Percentiles rank a stretch among this genome's conserved stretches.
Conservation (phyloP, 2,113 vertebrate species). For the Stigmatopora argus region DNA sequence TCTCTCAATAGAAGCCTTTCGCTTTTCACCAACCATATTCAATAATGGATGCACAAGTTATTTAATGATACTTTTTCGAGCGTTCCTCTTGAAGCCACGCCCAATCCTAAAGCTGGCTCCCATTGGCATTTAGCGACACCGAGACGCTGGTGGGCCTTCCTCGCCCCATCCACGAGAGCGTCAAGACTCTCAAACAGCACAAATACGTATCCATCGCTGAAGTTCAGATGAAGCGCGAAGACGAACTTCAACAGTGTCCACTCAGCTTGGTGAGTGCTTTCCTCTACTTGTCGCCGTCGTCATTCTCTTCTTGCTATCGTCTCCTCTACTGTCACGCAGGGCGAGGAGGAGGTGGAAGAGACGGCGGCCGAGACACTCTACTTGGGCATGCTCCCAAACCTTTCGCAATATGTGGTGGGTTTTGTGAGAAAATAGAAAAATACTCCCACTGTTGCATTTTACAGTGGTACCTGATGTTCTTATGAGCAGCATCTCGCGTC, state of each 20-base stretch:
- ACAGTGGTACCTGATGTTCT: too few relatives aligned
- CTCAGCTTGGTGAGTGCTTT: conserved; percentile 82
- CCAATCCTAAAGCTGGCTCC: too few relatives aligned
- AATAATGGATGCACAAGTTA: too few relatives aligned
- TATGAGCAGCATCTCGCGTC: too few relatives aligned
- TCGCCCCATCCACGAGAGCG: conserved; percentile 92
- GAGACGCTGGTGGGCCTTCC: conserved; percentile 93
- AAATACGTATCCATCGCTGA: conserved; percentile 93
- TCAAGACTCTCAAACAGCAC: conserved; percentile 97
- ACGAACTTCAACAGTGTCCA: conserved; percentile 89
- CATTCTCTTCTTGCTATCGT: neutral
- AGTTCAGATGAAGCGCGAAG: conserved; percentile 89
- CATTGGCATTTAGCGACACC: conserved; percentile 75
- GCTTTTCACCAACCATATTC: too few relatives aligned
- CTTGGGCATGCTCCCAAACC: conserved; percentile 85
- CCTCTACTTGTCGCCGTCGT: too few relatives aligned
- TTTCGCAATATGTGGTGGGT: conserved; percentile 95
- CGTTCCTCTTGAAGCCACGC: neutral
- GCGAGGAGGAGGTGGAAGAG: conserved; percentile 89
- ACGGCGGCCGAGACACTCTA: conserved; percentile 85
- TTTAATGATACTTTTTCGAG: too few relatives aligned
- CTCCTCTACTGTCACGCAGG: conserved; percentile 60
- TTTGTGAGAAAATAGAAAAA: neutral
- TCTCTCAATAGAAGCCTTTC: too few relatives aligned
- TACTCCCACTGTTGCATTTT: too few relatives aligned